Evolutionary conservation across 2,888 invertebrate genomes (phyloP).

Genomic region (Drosophila eohydei): DNA sequence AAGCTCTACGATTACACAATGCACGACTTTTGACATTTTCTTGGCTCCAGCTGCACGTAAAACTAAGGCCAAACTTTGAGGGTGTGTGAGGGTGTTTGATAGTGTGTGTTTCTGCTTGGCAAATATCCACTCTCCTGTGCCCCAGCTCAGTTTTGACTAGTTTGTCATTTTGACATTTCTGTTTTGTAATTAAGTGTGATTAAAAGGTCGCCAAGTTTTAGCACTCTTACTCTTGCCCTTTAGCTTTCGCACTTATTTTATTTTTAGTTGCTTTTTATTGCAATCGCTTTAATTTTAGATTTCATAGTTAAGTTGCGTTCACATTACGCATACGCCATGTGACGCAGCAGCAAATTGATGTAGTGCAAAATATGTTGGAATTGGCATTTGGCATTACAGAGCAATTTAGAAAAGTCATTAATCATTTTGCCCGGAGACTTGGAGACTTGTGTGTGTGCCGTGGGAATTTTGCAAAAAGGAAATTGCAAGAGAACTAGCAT

Average conservation of each 20-base stretch:
- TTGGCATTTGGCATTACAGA: conserved; percentile 36
- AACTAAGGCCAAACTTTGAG: not conserved
- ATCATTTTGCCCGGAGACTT: conserved; percentile 31
- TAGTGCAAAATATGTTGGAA: conserved; percentile 6
- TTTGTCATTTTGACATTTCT: conserved; percentile 62
- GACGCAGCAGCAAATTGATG: conserved; percentile 6
- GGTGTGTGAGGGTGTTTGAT: not conserved
- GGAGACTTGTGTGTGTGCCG: conserved; percentile 11
- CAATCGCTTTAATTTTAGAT: not conserved
- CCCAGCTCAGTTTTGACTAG: conserved; percentile 17
- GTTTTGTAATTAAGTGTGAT: conserved; percentile 58
- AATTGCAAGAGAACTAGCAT: conserved; percentile 6
- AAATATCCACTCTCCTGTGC: conserved; percentile 5
- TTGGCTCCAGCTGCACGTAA: conserved; percentile 18
- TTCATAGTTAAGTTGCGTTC: not conserved
- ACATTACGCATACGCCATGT: conserved; percentile 29
- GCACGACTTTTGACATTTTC: conserved; percentile 60
- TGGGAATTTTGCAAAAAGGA: conserved; percentile 32
- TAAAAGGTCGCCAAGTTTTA: conserved; percentile 44
- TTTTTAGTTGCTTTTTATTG: conserved; percentile 9
- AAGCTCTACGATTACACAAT: conserved; percentile 45
- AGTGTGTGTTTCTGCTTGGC: not conserved
- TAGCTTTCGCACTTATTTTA: not conserved
- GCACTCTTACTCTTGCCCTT: not conserved
- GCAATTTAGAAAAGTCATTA: conserved; percentile 48